Conservation (phyloP, 2,113 vertebrate genomes). For the Nanger granti region DNA sequence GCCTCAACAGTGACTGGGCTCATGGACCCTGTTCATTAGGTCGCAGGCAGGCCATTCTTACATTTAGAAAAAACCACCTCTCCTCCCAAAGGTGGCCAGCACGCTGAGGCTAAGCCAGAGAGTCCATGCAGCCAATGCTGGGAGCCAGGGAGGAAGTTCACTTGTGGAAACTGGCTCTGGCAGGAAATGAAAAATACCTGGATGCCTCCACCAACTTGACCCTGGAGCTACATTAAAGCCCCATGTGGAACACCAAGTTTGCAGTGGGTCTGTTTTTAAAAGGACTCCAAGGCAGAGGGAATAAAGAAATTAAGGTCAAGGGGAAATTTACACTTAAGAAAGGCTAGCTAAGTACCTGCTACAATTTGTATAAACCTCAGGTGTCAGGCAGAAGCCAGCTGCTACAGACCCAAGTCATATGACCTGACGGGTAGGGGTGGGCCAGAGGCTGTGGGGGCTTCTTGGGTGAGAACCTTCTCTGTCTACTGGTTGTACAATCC, state of each 20-base stretch:
- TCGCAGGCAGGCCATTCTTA: too few species aligned
- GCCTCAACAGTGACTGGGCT: too few species aligned
- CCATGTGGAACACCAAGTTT: rapidly evolving
- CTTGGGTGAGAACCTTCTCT: background rate
- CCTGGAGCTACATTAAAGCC: rapidly evolving
- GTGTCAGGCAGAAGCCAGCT: background rate
- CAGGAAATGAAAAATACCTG: rapidly evolving
- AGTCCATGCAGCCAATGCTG: rapidly evolving
- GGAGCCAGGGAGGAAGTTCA: background rate
- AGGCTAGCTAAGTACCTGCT: rapidly evolving
- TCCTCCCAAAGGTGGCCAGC: background rate
- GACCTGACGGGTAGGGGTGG: background rate
- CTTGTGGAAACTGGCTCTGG: background rate
- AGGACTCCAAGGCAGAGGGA: background rate
- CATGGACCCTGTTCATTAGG: too few species aligned
- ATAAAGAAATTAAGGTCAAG: background rate
- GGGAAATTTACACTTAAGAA: background rate
- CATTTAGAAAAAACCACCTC: background rate
- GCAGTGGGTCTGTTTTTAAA: background rate
- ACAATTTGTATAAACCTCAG: rapidly evolving
- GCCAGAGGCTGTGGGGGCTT: background rate
- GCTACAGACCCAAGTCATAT: too few species aligned
- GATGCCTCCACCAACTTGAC: background rate
- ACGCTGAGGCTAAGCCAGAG: background rate
- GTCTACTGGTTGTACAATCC: background rate